Conservation (phyloP, 2,888 invertebrate genomes). For the Zele albiditarsus region DNA sequence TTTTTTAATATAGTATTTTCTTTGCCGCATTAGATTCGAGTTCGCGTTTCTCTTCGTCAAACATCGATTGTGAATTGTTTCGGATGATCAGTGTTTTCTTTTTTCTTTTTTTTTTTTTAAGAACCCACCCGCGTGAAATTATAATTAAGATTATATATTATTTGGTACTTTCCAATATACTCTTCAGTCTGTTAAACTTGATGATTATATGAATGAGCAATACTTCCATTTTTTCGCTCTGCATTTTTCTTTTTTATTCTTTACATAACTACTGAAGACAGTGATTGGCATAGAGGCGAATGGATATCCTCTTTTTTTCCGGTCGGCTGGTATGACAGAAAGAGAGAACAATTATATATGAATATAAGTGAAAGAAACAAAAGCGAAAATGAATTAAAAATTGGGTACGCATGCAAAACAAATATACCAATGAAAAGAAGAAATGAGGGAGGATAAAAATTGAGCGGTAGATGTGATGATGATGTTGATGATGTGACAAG, state of each 20-base stretch:
- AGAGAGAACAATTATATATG: not conserved
- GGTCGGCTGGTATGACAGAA: conserved; percentile 30
- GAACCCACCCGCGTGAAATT: conserved; percentile 8
- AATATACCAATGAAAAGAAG: not conserved
- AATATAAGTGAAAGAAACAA: not conserved
- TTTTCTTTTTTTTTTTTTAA: conserved; percentile 22
- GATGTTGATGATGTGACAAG: not conserved
- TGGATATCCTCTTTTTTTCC: conserved; percentile 31
- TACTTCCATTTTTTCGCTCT: conserved; percentile 25
- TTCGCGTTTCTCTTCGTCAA: not conserved
- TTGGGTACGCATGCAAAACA: no score
- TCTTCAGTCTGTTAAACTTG: conserved; percentile 18
- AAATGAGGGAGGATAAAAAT: not conserved
- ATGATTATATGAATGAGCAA: not conserved
- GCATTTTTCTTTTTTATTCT: conserved; percentile 12
- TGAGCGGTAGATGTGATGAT: not conserved
- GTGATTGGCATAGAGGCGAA: not conserved
- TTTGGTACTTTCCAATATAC: conserved; percentile 26
- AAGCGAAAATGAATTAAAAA: not conserved
- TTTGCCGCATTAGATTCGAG: conserved; percentile 29
- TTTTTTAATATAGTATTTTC: not conserved
- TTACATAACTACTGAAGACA: not conserved
- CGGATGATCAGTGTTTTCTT: conserved; percentile 14
- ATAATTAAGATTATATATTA: conserved; percentile 33
- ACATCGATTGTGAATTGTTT: conserved; percentile 13